Percentiles rank a stretch among this genome's conserved stretches.
Evolutionary conservation across 2,888 invertebrate species (phyloP).

Genomic region (Dysmachus trigonus): DNA sequence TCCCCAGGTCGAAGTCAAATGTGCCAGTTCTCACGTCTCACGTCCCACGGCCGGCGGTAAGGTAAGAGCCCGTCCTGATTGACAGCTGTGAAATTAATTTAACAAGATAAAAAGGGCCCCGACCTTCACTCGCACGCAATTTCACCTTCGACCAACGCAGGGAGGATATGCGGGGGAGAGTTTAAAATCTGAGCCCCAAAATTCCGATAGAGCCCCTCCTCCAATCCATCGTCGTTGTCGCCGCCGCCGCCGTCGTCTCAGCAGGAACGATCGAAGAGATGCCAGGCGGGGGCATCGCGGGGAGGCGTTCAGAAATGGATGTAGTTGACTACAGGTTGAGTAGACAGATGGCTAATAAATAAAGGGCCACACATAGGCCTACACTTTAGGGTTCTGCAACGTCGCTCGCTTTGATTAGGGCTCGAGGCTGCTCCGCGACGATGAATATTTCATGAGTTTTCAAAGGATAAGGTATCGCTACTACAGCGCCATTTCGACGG

Average conservation of each 20-base stretch:
- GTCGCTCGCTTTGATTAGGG: constrained; percentile 34
- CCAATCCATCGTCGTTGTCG: too few relatives aligned
- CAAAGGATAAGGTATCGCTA: constrained; percentile 22
- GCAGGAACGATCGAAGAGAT: not conserved
- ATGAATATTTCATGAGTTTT: constrained; percentile 43
- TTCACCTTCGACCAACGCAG: not conserved
- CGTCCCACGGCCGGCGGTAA: not conserved
- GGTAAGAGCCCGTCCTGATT: constrained; percentile 1
- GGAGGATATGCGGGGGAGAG: not conserved
- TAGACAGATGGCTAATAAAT: constrained; percentile 25
- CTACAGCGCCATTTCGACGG: not conserved
- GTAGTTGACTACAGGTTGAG: not conserved
- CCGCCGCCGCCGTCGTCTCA: not conserved
- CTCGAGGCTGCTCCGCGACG: not conserved
- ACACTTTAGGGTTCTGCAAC: not conserved
- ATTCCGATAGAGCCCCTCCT: not conserved
- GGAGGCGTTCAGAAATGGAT: not conserved
- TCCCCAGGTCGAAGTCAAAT: not conserved
- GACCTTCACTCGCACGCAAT: constrained; percentile 13
- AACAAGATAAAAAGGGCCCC: constrained; percentile 28
- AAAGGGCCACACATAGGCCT: not conserved
- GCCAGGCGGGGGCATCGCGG: not conserved
- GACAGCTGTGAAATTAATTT: constrained; percentile 39
- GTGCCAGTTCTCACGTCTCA: too few relatives aligned
- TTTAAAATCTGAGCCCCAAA: constrained; percentile 8